Conservation (phyloP, 2,888 invertebrate species). For the Portevinia maculata region DNA sequence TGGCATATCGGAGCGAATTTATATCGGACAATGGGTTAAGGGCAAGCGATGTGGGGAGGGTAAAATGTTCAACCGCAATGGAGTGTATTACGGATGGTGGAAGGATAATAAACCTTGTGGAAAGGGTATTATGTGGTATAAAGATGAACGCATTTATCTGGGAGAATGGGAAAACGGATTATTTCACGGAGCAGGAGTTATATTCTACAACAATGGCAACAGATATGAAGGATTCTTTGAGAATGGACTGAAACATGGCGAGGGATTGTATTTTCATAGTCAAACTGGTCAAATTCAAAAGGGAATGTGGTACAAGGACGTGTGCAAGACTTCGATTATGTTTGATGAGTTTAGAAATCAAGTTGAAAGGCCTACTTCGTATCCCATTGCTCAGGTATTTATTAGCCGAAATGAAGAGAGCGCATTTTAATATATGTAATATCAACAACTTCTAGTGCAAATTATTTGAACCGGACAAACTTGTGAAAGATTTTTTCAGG, state of each 20-base stretch:
- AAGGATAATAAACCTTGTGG: conserved; percentile 79
- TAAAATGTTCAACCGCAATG: conserved; percentile 80
- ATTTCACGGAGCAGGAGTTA: conserved; percentile 79
- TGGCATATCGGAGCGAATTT: conserved; percentile 77
- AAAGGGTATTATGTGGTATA: conserved; percentile 80
- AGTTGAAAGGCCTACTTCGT: conserved; percentile 76
- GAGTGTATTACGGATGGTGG: conserved; percentile 81
- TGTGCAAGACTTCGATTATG: conserved; percentile 78
- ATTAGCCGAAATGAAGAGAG: background rate
- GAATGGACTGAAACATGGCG: conserved; percentile 80
- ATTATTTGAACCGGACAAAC: conserved; percentile 78
- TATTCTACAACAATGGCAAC: conserved; percentile 80
- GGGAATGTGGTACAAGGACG: conserved; percentile 80
- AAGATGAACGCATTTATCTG: conserved; percentile 78
- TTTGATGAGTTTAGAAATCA: conserved; percentile 79
- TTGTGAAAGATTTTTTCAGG: conserved; percentile 78
- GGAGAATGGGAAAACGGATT: conserved; percentile 80
- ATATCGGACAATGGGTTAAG: conserved; percentile 79
- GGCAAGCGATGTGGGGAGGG: conserved; percentile 81
- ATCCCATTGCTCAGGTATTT: conserved; percentile 78
- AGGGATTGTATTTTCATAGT: conserved; percentile 80
- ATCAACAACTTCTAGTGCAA: conserved; percentile 74
- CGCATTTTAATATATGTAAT: background rate
- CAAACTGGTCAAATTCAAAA: conserved; percentile 81
- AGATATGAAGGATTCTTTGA: conserved; percentile 81